These are phyloP conservation scores for Chironomus striatipennis DNA, from an alignment of 1,140 invertebrate genomes.

Conservation along the genomic window DNA sequence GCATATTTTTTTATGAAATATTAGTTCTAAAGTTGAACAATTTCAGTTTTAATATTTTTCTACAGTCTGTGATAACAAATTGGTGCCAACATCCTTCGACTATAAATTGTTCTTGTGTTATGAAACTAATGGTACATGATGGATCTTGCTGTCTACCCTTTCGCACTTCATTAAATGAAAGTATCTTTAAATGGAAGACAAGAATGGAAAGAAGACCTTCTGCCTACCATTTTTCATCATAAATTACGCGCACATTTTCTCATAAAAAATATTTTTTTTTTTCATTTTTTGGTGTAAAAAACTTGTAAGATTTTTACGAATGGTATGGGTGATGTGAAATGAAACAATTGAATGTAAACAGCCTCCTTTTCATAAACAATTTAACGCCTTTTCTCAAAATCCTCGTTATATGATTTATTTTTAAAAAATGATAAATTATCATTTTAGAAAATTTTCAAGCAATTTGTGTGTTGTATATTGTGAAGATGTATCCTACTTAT, in stretches of 20 bases:
- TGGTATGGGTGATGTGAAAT: not conserved
- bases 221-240: constrained; percentile 12
- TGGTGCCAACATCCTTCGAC: too few species aligned
- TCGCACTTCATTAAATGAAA: constrained; percentile 8
- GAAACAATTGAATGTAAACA: constrained; percentile 8
- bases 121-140: not conserved
- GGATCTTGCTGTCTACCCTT: constrained; percentile 5
- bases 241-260: not conserved
- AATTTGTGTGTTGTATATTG: too few species aligned
- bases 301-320: too few species aligned
- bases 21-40: not conserved
- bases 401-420: constrained; percentile 1
- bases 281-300: too few species aligned
- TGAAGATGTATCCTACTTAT: too few species aligned
- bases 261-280: too few species aligned
- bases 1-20: not conserved
- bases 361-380: not conserved
- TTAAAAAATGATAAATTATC: not conserved
- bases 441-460: not conserved
- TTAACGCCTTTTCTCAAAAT: constrained; percentile 7
- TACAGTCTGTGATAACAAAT: not conserved
- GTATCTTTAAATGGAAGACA: not conserved
- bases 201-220: not conserved
- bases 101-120: too few species aligned
- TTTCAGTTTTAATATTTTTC: not conserved